Conservation (phyloP, 2,113 vertebrate species). For the Antigone vipio region DNA sequence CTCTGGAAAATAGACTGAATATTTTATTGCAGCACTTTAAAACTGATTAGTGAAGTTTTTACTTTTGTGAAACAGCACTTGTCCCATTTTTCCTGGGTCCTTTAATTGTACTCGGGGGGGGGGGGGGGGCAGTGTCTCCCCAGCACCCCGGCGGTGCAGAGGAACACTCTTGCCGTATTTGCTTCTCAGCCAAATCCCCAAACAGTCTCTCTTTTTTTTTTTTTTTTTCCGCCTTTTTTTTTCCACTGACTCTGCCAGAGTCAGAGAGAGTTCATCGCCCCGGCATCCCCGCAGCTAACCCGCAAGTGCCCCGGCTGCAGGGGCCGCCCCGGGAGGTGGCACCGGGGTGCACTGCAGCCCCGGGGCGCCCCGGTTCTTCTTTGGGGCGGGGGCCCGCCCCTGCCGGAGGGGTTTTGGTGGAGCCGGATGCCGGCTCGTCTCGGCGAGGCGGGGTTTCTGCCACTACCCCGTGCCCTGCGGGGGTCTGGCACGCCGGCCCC, state of each 20-base stretch:
- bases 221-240: neutral
- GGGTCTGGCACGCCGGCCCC: too few species aligned
- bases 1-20: neutral
- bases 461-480: accelerated
- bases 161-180: neutral
- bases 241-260: neutral
- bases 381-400: neutral
- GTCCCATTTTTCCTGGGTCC: neutral
- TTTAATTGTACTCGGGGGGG: neutral
- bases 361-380: neutral
- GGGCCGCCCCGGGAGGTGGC: neutral
- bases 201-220: neutral
- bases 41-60: neutral
- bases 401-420: neutral
- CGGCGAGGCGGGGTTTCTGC: neutral
- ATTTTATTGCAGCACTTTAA: neutral
- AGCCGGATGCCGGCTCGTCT: too few species aligned
- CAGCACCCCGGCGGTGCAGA: neutral
- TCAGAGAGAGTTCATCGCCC: neutral
- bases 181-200: neutral
- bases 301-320: neutral
- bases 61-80: neutral
- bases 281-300: neutral
- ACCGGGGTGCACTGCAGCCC: neutral
- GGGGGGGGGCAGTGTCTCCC: neutral